Evolutionary conservation across 2,113 vertebrate genomes (phyloP), one percentile per base, ranked within the genome.

Genomic region (Cinclus cinclus): DNA sequence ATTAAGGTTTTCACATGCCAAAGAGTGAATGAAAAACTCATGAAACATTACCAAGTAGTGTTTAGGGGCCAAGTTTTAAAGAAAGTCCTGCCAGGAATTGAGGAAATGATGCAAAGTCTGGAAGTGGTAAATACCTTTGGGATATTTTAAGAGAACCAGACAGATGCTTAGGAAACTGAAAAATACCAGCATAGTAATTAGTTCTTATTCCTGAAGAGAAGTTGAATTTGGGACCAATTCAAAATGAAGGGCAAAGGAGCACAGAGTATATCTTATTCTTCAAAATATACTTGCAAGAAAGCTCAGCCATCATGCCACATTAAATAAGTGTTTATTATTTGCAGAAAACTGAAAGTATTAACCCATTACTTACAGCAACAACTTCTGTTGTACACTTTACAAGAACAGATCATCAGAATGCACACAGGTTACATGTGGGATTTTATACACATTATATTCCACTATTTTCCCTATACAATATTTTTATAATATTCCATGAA

Each of bases 131-230:
- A 90, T 76, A 65, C 89, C 58, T 76, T 53, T 67, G 94, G 83
- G 93, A 64, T 91, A 67, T 81, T 96, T 96, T 88, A 88, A 89
- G 42, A 88, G 59, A 83, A 78, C 59, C 47, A 96, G 91, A 82
- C 88, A 94, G 95, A 94, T 96, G 94, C 87, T 97, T 64, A 81
- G 85, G 79, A 97, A 97, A 91, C 73, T 76, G 78, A 89, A 92
- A 92, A 46, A 70, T 71, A 71, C 53, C 77, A 60, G 35, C 27
- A 44, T 27, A 81, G 65, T 85, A 92, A 94, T 96, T 95, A 95
- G 63, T 83, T 95, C 87, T 86, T 84, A 76, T 70, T 96, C 64
- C 79, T 94, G 71, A 92, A 91, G 53, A 87, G 64, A 86, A 90
- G 82, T 44, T 81, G 39, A 91, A 82, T 92, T 86, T 90, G 78